These are phyloP conservation scores for Misgurnus mizolepis DNA, from an alignment of 2,113 vertebrate genomes.

Conservation along the genomic window DNA sequence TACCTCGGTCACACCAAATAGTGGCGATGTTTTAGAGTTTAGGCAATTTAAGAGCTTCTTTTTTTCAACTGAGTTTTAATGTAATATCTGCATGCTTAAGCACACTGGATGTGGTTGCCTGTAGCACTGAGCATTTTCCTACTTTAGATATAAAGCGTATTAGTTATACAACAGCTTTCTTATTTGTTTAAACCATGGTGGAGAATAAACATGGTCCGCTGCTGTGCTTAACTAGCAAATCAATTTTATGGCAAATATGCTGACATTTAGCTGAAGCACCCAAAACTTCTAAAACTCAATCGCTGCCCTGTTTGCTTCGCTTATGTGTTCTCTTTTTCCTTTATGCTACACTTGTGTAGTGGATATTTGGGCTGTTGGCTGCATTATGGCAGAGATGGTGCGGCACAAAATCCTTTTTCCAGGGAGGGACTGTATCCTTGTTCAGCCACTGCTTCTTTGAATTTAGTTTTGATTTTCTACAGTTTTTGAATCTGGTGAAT, in stretches of 20 bases:
- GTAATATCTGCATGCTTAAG: slow-evolving; percentile 53
- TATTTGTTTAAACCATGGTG: background rate
- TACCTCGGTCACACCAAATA: background rate
- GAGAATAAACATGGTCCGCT: background rate
- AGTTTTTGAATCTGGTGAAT: too few species aligned
- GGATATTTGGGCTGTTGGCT: slow-evolving; percentile 99
- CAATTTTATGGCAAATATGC: background rate
- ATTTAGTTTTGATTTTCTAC: slow-evolving; percentile 41
- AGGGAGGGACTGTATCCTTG: slow-evolving; percentile 88
- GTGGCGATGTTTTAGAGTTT: background rate
- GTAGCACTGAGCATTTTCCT: slow-evolving; percentile 25
- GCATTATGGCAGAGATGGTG: slow-evolving; percentile 96
- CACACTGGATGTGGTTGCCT: slow-evolving; percentile 47
- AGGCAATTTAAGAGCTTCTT: slow-evolving; percentile 1
- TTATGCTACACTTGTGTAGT: slow-evolving; percentile 91
- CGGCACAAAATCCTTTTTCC: slow-evolving; percentile 88
- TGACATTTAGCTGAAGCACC: background rate
- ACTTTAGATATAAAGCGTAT: background rate
- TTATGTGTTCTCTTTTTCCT: slow-evolving; percentile 78
- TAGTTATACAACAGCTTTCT: slow-evolving; percentile 1
- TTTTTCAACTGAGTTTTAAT: slow-evolving; percentile 24
- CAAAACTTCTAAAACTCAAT: background rate
- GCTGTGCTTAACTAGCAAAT: background rate
- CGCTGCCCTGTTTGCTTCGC: slow-evolving; percentile 81
- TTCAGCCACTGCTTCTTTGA: slow-evolving; percentile 65